Base-by-base conservation (phyloP, 2,797 vertebrate genomes). In the Leontocebus nigricollis region DNA sequence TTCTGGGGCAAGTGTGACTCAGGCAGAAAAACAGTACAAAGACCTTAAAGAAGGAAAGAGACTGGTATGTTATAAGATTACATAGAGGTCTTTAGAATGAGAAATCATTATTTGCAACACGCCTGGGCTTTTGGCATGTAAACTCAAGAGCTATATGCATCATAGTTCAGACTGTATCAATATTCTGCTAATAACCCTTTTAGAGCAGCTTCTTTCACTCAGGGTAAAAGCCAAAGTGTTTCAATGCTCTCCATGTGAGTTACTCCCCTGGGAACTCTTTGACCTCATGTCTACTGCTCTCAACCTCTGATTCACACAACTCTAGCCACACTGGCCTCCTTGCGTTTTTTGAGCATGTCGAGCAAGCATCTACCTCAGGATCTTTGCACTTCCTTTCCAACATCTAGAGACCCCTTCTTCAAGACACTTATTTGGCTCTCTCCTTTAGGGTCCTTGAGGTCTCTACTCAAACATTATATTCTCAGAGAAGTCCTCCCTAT, bases 171-270 rank as follows among this genome's bases (percentile, higher is more conserved):
- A 46, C 12, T 26, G 2, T 14, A 33, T 44, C 33, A 12, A 5
- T 41, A 13, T 22, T 67, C 72, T 77, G 14, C 87, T 59, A 33
- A 48, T 22, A 46, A 52, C 33, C 20, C 15, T 22, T n/a, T 14
- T 55, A 27, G 55, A 46, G 24, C 48, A 50, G 50, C 57, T 81
- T 86, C 67, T 36, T 85, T 7, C 57, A 39, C 13, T 59, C 13
- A 41, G n/a, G 26, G 7, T 81, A 44, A 81, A 39, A 10, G 59
- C 70, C 27, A 12, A 44, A 48, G 50, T 8, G 30, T 7, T 39
- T 39, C 20, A 15, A 17, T 20, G 19, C 1, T 46, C 30, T 41
- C 52, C 0, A 0, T 2, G 5, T 9, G 24, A 11, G 59, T 46
- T 79, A 4, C 13, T 59, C 22, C 90, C 19, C 39, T n/a, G 5